Conservation (phyloP, 2,888 invertebrate genomes). For the Patella ulyssiponensis region DNA sequence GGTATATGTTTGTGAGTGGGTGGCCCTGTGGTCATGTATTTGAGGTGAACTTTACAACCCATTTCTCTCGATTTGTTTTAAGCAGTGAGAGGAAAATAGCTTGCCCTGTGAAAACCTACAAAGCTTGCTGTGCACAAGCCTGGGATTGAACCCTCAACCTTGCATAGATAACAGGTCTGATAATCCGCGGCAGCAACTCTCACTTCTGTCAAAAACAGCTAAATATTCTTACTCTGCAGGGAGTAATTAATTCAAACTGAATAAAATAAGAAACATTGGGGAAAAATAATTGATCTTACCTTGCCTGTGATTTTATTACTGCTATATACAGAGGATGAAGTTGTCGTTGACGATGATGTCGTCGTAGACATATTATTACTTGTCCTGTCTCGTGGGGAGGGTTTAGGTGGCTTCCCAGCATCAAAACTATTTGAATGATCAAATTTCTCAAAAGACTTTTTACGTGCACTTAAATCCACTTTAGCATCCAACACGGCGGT, state of each 20-base stretch:
- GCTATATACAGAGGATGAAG: slow-evolving; percentile 12
- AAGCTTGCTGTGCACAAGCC: too few relatives aligned
- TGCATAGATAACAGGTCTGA: too few relatives aligned
- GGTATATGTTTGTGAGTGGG: too few relatives aligned
- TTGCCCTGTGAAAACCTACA: too few relatives aligned
- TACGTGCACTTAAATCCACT: slow-evolving; percentile 35
- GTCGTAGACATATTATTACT: not conserved
- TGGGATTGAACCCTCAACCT: too few relatives aligned
- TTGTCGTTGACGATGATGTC: not conserved
- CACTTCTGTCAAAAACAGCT: too few relatives aligned
- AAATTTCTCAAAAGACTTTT: slow-evolving; percentile 35
- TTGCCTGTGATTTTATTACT: slow-evolving; percentile 17
- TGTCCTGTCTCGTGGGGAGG: not conserved
- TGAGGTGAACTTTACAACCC: too few relatives aligned
- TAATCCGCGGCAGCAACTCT: too few relatives aligned
- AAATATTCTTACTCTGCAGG: too few relatives aligned
- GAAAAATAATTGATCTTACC: slow-evolving; percentile 18
- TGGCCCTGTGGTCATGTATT: too few relatives aligned
- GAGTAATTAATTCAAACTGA: not conserved
- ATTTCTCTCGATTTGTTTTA: too few relatives aligned
- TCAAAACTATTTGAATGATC: slow-evolving; percentile 17
- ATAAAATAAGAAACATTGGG: not conserved
- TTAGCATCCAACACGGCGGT: slow-evolving; percentile 26
- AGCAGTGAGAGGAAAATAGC: too few relatives aligned
- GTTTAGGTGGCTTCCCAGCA: not conserved